These are phyloP conservation scores for Drosophila quinaria DNA, from an alignment of 2,888 invertebrate genomes.

Conservation along the genomic window DNA sequence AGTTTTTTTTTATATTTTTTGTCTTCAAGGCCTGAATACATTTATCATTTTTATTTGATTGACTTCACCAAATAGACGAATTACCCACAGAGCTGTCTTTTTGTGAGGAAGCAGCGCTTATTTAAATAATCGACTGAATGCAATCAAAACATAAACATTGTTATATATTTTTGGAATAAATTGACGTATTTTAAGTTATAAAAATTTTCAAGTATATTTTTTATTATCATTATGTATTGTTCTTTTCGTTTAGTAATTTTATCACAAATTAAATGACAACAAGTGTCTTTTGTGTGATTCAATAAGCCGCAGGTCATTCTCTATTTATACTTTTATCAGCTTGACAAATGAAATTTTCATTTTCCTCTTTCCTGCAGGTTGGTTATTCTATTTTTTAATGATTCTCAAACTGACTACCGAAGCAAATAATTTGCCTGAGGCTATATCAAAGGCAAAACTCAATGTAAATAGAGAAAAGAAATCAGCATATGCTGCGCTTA, in stretches of 20 bases:
- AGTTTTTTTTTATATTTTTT: constrained; percentile 20
- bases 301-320: constrained; percentile 52
- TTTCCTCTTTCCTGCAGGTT: constrained; percentile 47
- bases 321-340: constrained; percentile 31
- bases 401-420: background rate
- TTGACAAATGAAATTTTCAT: constrained; percentile 26
- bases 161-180: background rate
- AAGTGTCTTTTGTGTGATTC: constrained; percentile 16
- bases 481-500: constrained; percentile 28
- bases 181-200: constrained; percentile 12
- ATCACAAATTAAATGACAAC: constrained; percentile 35
- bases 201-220: background rate
- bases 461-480: constrained; percentile 29
- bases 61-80: constrained; percentile 7
- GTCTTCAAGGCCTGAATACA: constrained; percentile 19
- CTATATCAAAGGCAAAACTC: constrained; percentile 40
- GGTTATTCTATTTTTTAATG: constrained; percentile 18
- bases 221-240: constrained; percentile 13
- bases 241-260: constrained; percentile 28
- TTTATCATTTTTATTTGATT: constrained; percentile 38
- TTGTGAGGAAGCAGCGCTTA: background rate
- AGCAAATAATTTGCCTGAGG: constrained; percentile 22
- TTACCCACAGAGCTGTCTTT: constrained; percentile 12
- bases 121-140: background rate
- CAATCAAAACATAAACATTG: constrained; percentile 34